Base-by-base conservation (phyloP, 1,140 invertebrate species). In the Helicoverpa armigera region DNA sequence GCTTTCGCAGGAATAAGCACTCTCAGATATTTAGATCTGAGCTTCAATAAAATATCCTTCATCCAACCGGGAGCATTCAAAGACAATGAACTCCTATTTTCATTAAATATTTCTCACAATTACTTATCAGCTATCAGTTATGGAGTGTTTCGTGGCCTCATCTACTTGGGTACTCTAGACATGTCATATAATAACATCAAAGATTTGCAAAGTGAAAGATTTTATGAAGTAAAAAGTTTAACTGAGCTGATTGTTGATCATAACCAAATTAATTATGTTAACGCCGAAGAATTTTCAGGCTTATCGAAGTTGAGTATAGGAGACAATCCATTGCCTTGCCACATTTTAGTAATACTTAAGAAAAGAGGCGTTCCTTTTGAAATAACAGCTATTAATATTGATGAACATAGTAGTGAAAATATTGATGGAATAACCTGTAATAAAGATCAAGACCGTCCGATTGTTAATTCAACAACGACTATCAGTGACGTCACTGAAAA, bases 371-470 rank as follows among this genome's bases (percentile, higher is more conserved):
- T 54, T 9, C 60, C 61, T 43, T 83, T 82, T 78, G 56, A 70
- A 11, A 75, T 90, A 54, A 89, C 85, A 72, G 82, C 86, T 60
- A 63, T 88, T 54, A 83, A 67, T 16, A 31, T 67, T 18, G 83
- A 88, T 79, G 80, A 83, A 67, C 60, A 82, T 14, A 84, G 65
- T 65, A 54, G 73, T 53, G 85, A 88, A 56, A 90, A 90, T 77
- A 61, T 89, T 31, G 69, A 88, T 67, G 89, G 89, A n/a, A 79
- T 90, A 35, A 83, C 79, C 43, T 90, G 89, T 81, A 86, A 85
- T 72, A 82, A 77, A 16, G 75, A 53, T 5, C 29, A 54, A 10
- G 51, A 53, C 12, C 1, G 23, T 67, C 2, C 60, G 2, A 67
- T 4, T 18, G 18, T 67, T 10, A 9, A 56, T 4, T 11, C 61